Percentiles rank a stretch among this genome's conserved stretches.
These are phyloP conservation scores for Steromphala cineraria DNA, from an alignment of 2,888 invertebrate species.

Conservation along the genomic window DNA sequence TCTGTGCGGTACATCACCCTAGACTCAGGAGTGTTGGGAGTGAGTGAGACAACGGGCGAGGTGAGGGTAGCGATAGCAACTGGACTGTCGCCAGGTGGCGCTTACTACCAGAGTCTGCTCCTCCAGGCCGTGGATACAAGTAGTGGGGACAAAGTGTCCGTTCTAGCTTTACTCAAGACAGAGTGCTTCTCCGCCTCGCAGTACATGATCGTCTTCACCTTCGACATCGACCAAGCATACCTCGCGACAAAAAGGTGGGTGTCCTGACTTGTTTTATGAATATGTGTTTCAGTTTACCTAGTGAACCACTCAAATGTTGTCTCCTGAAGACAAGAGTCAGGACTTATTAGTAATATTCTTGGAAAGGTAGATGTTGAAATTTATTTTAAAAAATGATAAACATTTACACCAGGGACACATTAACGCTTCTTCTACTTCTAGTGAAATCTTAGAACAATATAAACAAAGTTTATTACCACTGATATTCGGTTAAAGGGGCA, in stretches of 20 bases:
- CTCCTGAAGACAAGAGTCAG: no score
- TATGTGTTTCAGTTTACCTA: not conserved
- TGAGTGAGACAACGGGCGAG: slow-evolving; percentile 45
- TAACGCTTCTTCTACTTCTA: no score
- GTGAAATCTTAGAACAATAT: no score
- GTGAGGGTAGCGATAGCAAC: slow-evolving; percentile 35
- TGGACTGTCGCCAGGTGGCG: slow-evolving; percentile 24
- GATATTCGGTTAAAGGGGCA: no score
- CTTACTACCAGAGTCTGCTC: slow-evolving; percentile 34
- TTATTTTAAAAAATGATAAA: no score
- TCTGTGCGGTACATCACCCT: slow-evolving; percentile 35
- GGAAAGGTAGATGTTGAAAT: no score
- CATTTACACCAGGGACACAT: no score
- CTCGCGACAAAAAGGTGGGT: slow-evolving; percentile 46
- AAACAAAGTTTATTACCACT: no score
- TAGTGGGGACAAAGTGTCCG: not conserved
- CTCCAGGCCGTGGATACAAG: not conserved
- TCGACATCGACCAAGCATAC: slow-evolving; percentile 33
- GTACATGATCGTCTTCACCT: slow-evolving; percentile 42
- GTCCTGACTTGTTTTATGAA: not conserved
- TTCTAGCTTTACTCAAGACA: slow-evolving; percentile 40
- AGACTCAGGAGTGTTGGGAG: slow-evolving; percentile 36
- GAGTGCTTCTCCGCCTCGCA: slow-evolving; percentile 41
- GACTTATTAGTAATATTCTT: no score
- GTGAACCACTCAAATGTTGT: no score